Evolutionary conservation across 2,113 vertebrate species (phyloP), one percentile per base, ranked within the genome.

Genomic region (Synodontis membranacea): DNA sequence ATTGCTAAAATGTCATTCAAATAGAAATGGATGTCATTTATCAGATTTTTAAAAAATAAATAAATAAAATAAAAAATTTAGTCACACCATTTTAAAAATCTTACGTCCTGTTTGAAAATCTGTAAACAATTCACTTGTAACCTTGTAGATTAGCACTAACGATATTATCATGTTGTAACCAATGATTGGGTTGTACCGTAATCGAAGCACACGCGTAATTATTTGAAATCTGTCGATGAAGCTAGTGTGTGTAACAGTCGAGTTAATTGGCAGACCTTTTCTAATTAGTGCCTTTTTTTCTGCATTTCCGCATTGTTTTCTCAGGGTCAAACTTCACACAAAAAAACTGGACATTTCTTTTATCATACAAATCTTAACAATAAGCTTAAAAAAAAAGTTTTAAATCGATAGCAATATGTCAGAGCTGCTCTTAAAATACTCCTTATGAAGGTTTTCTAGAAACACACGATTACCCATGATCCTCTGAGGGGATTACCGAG

Each of bases 241-340:
- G 70, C 42, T 12, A 28, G 1, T 39, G 5, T 21, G 12, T 46
- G 25, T 28, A 25, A 74, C 39, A 44, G 3, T 44, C 39, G 4
- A 74, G 39, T 9, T 74, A 75, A 75, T 46, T 46, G 15, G 23
- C 42, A 28, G 42, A 99, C 97, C 97, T 97, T 93, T 96, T 97
- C 89, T 97, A 96, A 91, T 95, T 95, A 1, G 95, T 90, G 92
- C 92, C 94, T 95, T 90, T 97, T 92, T 94, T 94, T n/a, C n/a
- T n/a, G n/a, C n/a, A n/a, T n/a, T n/a, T n/a, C n/a, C n/a, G n/a
- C n/a, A n/a, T n/a, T n/a, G n/a, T n/a, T n/a, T n/a, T n/a, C n/a
- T n/a, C n/a, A n/a, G n/a, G n/a, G n/a, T n/a, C 28, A 42, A 58
- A 19, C 5, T 25, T n/a, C 68, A 37, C 42, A 31, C 2, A 1